Evolutionary conservation across 1,140 invertebrate species (phyloP), one percentile per base, ranked within the genome.

Genomic region (Macrostomum lignano): DNA sequence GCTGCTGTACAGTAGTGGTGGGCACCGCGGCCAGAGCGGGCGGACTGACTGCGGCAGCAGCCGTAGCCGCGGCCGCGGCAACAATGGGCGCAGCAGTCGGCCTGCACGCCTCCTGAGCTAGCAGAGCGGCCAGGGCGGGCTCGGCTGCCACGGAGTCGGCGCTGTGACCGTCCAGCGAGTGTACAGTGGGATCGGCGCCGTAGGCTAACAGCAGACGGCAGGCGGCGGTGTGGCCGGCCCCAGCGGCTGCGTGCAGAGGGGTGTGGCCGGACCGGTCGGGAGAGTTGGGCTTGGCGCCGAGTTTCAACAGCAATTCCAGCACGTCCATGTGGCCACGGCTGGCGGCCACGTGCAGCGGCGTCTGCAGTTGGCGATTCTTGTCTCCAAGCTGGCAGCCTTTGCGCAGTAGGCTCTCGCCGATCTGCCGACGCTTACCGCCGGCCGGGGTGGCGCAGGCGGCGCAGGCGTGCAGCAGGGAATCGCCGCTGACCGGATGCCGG

Each of bases 231-330:
- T 82, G 61, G 6, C 78, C 79, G 41, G 93, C 91, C 49, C 91
- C 81, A 1, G 82, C 79, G 2, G 82, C 81, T 59, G 91, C 82
- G 51, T 91, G 82, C 9, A 93, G 58, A 0, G 84, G 82, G 1
- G 82, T 88, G 47, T 88, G 91, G 1, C 81, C 81, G 81, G 82
- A 91, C 46, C 81, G 72, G 45, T 93, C 82, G 1, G 76, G 78
- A 3, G 81, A 78, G 61, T 93, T 91, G 0, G 91, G 79, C 45
- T 48, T 21, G 5, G 32, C 32, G 10, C 7, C 10, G 11, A 25
- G 19, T 33, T 24, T 21, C 4, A 33, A 9, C 9, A 24, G 23
- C 2, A 76, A 61, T 45, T 93, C 82, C 72, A 91, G 73, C 7
- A 76, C 70, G 55, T 93, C 81, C 45, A 59, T 57, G 53, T 86